phyloP scores from a whole-genome alignment of 2,888 invertebrate species.

The Bursaphelenchus okinawaensis region DNA sequence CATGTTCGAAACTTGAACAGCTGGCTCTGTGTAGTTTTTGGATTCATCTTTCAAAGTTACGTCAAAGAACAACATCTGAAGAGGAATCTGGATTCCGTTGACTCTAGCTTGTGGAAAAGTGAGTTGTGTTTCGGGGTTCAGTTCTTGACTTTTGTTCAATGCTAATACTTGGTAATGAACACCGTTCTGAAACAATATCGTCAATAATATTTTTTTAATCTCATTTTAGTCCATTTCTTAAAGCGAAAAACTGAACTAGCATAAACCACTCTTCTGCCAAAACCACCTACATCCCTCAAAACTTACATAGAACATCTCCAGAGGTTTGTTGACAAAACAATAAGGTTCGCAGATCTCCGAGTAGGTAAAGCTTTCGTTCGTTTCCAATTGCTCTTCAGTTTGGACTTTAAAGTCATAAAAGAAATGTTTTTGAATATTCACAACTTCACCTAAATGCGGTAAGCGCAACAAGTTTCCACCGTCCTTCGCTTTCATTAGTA shows the following conservation, averaged over 20 bases:
- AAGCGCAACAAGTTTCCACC: constrained; percentile 50
- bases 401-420: constrained; percentile 34
- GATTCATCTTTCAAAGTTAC: constrained; percentile 23
- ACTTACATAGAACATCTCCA: constrained; percentile 47
- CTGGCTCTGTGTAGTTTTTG: background rate
- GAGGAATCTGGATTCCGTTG: constrained; percentile 45
- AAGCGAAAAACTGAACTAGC: background rate
- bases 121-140: constrained; percentile 25
- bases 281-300: too few relatives aligned
- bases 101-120: constrained; percentile 43
- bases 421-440: constrained; percentile 35
- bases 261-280: too few relatives aligned
- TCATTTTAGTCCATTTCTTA: background rate
- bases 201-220: background rate
- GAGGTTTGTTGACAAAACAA: constrained; percentile 47
- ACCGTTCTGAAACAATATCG: constrained; percentile 20
- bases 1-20: constrained; percentile 46
- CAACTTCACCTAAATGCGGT: constrained; percentile 42
- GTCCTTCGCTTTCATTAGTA: constrained; percentile 50
- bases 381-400: constrained; percentile 24
- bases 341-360: constrained; percentile 50
- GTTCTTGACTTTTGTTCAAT: constrained; percentile 1
- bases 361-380: constrained; percentile 29
- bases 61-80: constrained; percentile 48
- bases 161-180: constrained; percentile 3